These are phyloP conservation scores for Stigmatopora nigra DNA, from an alignment of 2,113 vertebrate genomes.

Conservation along the genomic window DNA sequence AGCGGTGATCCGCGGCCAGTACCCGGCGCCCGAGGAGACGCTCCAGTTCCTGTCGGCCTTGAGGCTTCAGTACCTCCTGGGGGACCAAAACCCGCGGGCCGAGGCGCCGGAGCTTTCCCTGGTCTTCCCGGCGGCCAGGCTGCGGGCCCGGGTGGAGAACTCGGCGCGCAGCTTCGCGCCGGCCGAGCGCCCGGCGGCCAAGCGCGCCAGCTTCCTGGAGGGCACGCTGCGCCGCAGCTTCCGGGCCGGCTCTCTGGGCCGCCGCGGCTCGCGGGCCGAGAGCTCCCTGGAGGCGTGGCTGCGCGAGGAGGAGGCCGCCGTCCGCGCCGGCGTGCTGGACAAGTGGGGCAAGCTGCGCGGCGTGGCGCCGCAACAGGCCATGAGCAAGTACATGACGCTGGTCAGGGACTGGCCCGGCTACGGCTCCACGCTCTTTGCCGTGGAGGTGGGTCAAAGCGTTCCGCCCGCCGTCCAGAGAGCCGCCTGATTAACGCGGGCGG, in stretches of 20 bases:
- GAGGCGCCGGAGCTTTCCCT: constrained; percentile 75
- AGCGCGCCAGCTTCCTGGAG: constrained; percentile 90
- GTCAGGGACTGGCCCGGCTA: constrained; percentile 95
- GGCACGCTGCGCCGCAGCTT: constrained; percentile 90
- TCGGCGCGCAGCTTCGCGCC: constrained; percentile 76
- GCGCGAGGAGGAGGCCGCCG: constrained; percentile 80
- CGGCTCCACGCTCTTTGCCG: constrained; percentile 89
- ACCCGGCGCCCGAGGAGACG: constrained; percentile 90
- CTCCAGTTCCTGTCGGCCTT: constrained; percentile 90
- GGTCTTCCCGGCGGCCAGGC: constrained; percentile 81
- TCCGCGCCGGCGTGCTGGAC: constrained; percentile 79
- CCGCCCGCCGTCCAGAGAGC: too few species aligned
- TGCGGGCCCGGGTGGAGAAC: constrained; percentile 85
- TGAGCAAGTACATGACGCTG: constrained; percentile 89
- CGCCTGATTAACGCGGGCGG: too few species aligned
- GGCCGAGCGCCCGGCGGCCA: constrained; percentile 61
- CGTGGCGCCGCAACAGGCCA: constrained; percentile 85
- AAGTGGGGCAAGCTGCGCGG: constrained; percentile 94
- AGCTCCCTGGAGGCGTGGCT: constrained; percentile 85
- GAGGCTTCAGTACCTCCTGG: constrained; percentile 85
- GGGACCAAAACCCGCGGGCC: constrained; percentile 71
- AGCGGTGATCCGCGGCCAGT: constrained; percentile 87
- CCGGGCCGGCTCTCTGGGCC: constrained; percentile 74
- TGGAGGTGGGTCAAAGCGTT: constrained; percentile 76
- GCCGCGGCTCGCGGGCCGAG: constrained; percentile 81